Evolutionary conservation across 2,888 invertebrate genomes (phyloP).

Genomic region (Parasteatoda lunata): DNA sequence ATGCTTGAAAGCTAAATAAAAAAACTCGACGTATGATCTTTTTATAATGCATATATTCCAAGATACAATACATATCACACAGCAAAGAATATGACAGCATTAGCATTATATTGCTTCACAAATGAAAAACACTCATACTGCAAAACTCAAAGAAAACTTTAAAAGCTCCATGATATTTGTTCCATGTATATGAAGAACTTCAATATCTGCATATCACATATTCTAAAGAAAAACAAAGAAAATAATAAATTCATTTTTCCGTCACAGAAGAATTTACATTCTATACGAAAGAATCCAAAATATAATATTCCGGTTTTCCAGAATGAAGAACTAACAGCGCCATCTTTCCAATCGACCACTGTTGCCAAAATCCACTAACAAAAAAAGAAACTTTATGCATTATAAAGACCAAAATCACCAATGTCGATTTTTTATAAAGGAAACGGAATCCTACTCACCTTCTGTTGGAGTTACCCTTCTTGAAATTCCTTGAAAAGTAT

Average conservation of each 20-base stretch:
- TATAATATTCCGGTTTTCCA: slow-evolving; percentile 11
- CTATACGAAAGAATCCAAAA: slow-evolving; percentile 10
- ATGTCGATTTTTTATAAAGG: slow-evolving; percentile 19
- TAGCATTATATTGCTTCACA: too few species aligned
- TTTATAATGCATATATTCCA: too few species aligned
- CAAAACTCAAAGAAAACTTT: too few species aligned
- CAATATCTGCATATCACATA: too few species aligned
- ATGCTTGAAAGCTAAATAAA: too few species aligned
- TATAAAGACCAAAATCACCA: slow-evolving; percentile 37
- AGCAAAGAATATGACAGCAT: too few species aligned
- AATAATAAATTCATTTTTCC: slow-evolving; percentile 9
- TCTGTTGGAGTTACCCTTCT: too few species aligned
- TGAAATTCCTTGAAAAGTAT: neutral
- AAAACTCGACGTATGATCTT: too few species aligned
- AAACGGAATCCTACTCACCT: neutral
- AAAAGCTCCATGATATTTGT: too few species aligned
- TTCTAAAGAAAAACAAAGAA: neutral
- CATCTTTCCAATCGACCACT: neutral
- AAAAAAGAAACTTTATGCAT: slow-evolving; percentile 33
- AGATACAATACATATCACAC: too few species aligned
- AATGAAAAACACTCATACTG: too few species aligned
- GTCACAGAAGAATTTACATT: slow-evolving; percentile 19
- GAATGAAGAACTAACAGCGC: neutral
- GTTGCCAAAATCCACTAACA: neutral
- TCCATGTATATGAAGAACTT: too few species aligned